Percentiles rank a stretch among this genome's conserved stretches.
Evolutionary conservation across 2,113 vertebrate genomes (phyloP).

Genomic region (Dasyornis broadbenti): DNA sequence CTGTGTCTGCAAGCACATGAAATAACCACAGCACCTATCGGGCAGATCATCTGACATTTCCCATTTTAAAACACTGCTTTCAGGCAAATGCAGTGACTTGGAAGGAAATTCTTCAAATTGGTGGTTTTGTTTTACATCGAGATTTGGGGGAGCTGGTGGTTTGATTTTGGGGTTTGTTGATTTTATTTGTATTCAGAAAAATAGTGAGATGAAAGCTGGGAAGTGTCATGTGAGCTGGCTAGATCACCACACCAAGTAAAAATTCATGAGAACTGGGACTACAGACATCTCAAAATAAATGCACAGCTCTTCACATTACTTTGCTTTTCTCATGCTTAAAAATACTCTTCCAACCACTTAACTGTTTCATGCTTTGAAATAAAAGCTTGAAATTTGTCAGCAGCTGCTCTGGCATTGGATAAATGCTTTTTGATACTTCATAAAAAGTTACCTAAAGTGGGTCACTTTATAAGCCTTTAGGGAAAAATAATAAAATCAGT

Average conservation of each 20-base stretch:
- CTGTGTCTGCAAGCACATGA: neutral
- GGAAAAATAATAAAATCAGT: constrained; percentile 56
- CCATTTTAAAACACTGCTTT: neutral
- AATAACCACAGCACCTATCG: neutral
- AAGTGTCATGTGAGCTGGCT: neutral
- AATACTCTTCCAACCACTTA: constrained; percentile 19
- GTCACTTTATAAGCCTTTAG: constrained; percentile 29
- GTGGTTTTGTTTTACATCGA: neutral
- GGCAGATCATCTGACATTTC: neutral
- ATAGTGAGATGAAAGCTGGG: neutral
- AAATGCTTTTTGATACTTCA: constrained; percentile 45
- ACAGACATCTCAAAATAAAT: constrained; percentile 4
- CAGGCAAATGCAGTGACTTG: neutral
- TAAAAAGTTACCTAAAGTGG: constrained; percentile 48
- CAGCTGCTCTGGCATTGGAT: constrained; percentile 37
- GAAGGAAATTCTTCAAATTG: neutral
- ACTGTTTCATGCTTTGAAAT: constrained; percentile 37
- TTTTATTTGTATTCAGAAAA: neutral
- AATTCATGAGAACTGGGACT: neutral
- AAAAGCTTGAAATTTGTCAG: constrained; percentile 60
- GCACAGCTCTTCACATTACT: neutral
- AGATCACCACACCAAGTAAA: neutral
- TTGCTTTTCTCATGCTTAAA: constrained; percentile 7
- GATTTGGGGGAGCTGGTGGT: neutral
- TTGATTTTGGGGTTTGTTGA: neutral